Conservation (phyloP, 92 coral and sea anemone genomes). For the Micromussa lordhowensis region DNA sequence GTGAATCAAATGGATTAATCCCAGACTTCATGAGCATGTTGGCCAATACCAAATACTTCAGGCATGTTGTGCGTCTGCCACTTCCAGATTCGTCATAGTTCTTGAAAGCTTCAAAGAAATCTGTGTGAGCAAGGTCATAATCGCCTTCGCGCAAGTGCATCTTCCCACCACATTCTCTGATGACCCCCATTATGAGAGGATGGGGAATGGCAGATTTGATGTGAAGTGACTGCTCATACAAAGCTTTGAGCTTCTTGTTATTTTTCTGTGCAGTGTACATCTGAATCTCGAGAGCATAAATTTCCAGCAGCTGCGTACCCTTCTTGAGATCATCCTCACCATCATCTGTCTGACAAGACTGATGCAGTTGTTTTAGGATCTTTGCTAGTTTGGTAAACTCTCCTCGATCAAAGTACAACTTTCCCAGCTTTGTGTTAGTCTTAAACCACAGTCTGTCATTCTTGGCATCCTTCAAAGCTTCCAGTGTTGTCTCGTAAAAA, state of each 20-base stretch:
- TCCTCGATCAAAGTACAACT: slow-evolving; percentile 93
- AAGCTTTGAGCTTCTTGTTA: slow-evolving; percentile 65
- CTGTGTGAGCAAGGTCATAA: slow-evolving; percentile 97
- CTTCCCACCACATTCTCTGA: slow-evolving; percentile 99
- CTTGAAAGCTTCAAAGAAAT: slow-evolving; percentile 99
- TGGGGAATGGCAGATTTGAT: slow-evolving; percentile 99
- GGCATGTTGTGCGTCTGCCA: slow-evolving; percentile 92
- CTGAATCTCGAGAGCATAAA: slow-evolving; percentile 97
- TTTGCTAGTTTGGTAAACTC: slow-evolving; percentile 92
- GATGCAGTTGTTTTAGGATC: slow-evolving; percentile 96
- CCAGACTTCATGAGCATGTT: slow-evolving; percentile 99
- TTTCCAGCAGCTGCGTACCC: slow-evolving; percentile 94
- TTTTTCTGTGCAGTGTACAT: slow-evolving; percentile 94
- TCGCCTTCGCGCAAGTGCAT: slow-evolving; percentile 98
- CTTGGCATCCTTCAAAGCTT: slow-evolving; percentile 96
- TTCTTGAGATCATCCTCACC: slow-evolving; percentile 99
- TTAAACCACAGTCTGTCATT: slow-evolving; percentile 99
- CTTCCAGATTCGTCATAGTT: slow-evolving; percentile 99
- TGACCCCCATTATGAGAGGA: slow-evolving; percentile 98
- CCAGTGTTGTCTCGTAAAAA: slow-evolving; percentile 97
- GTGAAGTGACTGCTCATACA: slow-evolving; percentile 97
- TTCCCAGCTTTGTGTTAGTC: slow-evolving; percentile 98
- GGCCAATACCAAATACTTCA: slow-evolving; percentile 95
- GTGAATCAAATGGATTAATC: slow-evolving; percentile 98
- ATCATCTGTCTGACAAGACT: slow-evolving; percentile 97